Percentiles rank a stretch among this genome's conserved stretches.
Evolutionary conservation across 2,888 invertebrate genomes (phyloP).

Genomic region (Drosophila algonquin): DNA sequence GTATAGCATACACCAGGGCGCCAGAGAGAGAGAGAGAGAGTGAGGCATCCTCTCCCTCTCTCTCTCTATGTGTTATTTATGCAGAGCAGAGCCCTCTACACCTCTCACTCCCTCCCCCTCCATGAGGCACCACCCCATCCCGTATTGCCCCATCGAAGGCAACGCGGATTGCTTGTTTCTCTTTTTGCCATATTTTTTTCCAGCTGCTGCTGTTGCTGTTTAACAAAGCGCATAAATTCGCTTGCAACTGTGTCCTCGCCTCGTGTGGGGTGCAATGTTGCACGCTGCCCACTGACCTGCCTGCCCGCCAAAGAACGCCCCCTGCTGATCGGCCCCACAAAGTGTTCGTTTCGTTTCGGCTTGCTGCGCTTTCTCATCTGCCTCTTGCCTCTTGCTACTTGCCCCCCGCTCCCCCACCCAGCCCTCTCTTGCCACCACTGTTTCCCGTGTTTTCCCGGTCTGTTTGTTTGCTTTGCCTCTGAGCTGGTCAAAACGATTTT

Average conservation of each 20-base stretch:
- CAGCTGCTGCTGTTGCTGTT: conserved; percentile 75
- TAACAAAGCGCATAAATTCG: conserved; percentile 81
- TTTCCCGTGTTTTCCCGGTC: conserved; percentile 39
- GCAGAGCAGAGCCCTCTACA: conserved; percentile 57
- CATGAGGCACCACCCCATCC: conserved; percentile 36
- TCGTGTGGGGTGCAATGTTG: conserved; percentile 25
- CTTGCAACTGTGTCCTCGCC: conserved; percentile 80
- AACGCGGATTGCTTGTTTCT: conserved; percentile 66
- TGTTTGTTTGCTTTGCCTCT: conserved; percentile 58
- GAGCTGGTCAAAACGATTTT: conserved; percentile 80
- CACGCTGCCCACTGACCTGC: conserved; percentile 42
- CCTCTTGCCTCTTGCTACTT: conserved; percentile 58
- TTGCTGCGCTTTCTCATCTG: conserved; percentile 75
- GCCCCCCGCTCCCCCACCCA: conserved; percentile 17
- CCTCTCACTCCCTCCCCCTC: conserved; percentile 19
- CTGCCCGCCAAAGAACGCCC: background rate
- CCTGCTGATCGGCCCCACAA: conserved; percentile 26
- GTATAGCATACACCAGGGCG: conserved; percentile 61
- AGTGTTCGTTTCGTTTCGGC: conserved; percentile 72
- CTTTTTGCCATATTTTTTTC: conserved; percentile 54
- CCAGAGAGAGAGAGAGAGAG: background rate
- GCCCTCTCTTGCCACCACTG: background rate
- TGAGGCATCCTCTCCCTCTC: background rate
- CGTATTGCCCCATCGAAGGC: conserved; percentile 45
- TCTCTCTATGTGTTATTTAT: conserved; percentile 63